Evolutionary conservation across 1,140 invertebrate genomes (phyloP).

Genomic region (Drosophila kurseongensis): DNA sequence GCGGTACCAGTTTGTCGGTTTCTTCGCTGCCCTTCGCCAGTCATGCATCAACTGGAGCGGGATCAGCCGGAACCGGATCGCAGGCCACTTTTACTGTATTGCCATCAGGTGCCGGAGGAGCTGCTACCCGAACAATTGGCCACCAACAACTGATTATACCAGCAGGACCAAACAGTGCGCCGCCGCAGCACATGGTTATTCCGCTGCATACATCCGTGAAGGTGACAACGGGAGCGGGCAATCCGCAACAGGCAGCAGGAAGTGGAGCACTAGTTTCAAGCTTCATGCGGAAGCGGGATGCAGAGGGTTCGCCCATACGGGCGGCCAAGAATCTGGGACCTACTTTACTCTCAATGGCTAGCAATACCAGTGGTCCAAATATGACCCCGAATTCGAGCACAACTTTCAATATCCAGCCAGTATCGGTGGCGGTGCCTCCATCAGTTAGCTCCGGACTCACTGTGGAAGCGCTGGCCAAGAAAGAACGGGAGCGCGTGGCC

Average conservation of each 20-base stretch:
- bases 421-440: conserved; percentile 77
- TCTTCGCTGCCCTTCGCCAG: conserved; percentile 72
- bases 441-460: conserved; percentile 54
- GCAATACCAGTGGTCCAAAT: conserved; percentile 47
- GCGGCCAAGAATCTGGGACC: conserved; percentile 87
- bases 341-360: conserved; percentile 85
- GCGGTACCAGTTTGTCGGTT: conserved; percentile 62
- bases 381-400: conserved; percentile 38
- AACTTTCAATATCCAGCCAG: conserved; percentile 66
- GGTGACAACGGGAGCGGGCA: conserved; percentile 66
- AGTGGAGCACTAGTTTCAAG: conserved; percentile 55
- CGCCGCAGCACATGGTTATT: conserved; percentile 79
- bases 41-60: conserved; percentile 38
- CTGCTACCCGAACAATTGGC: conserved; percentile 63
- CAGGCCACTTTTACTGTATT: conserved; percentile 80
- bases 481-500: conserved; percentile 52
- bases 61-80: conserved; percentile 44
- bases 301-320: conserved; percentile 87
- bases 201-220: conserved; percentile 82
- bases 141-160: conserved; percentile 75
- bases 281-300: conserved; percentile 81
- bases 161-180: conserved; percentile 27
- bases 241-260: conserved; percentile 17
- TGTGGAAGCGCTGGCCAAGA: conserved; percentile 76
- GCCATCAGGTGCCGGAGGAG: conserved; percentile 52